Conservation (phyloP, 2,888 invertebrate genomes). For the Slavum lentiscoides region DNA sequence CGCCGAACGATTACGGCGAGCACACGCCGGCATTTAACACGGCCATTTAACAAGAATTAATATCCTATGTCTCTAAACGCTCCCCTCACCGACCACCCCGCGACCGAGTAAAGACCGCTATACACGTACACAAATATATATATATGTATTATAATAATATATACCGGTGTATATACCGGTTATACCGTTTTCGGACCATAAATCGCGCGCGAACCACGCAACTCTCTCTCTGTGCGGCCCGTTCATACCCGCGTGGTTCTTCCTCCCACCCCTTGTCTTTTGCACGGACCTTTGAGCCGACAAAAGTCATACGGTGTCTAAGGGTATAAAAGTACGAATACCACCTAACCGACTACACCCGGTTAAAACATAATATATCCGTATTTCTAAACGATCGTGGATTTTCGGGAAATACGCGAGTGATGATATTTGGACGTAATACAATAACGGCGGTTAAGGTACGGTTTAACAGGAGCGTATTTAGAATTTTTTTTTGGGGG, state of each 20-base stretch:
- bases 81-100: no score
- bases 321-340: no score
- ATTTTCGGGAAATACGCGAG: no score
- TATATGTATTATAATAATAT: no score
- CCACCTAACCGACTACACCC: no score
- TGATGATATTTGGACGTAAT: no score
- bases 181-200: conserved; percentile 13
- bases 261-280: neutral
- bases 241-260: neutral
- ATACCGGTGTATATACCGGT: neutral
- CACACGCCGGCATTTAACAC: conserved; percentile 52
- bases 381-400: no score
- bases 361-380: no score
- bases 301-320: neutral
- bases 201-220: neutral
- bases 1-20: conserved; percentile 49
- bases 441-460: no score
- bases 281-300: neutral
- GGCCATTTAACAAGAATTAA: conserved; percentile 53
- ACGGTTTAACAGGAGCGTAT: no score
- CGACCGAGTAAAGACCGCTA: neutral
- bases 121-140: neutral
- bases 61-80: conserved; percentile 41
- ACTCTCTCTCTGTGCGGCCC: no score
- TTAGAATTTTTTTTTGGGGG: no score